Base-by-base conservation (phyloP, 1,140 invertebrate genomes). In the Lepeophtheirus salmonis region DNA sequence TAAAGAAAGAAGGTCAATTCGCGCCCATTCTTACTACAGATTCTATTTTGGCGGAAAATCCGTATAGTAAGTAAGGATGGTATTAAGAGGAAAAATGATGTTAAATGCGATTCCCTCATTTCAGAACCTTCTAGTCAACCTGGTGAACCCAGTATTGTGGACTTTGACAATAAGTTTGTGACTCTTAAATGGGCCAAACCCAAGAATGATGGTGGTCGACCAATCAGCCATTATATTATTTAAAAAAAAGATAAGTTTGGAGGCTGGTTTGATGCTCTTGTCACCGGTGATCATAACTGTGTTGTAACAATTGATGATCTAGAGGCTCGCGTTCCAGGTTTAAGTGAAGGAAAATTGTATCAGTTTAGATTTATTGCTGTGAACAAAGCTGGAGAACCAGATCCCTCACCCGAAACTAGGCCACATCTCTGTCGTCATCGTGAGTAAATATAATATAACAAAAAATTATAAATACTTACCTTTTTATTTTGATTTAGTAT, bases 1-100 rank as follows among this genome's bases (percentile, higher is more conserved):
- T 90, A 26, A 98, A 98, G 68, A 84, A 85, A 62, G 87, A 96
- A 76, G 95, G 94, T 52, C 84, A 84, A 71, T 95, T n/a, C n/a
- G n/a, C n/a, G n/a, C 91, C 92, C 16, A 74, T 98, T 1, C 83
- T 83, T 1, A 83, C 89, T n/a, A 75, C 79, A n/a, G 81, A 88
- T 67, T 78, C 85, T n/a, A 89, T 86, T 64, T 83, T 94, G 72
- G 95, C 95, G 48, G 97, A 97, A 71, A 96, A 98, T 85, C 94
- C 94, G 51, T 98, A 86, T 73, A 89, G 85, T 88, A 49, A 63
- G 80, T 77, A 20, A 56, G 3, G 54, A 21, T 56, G 3, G n/a
- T n/a, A n/a, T n/a, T n/a, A n/a, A n/a, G n/a, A n/a, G n/a, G n/a
- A n/a, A n/a, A n/a, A n/a, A n/a, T n/a, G n/a, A n/a, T n/a, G n/a